Conservation (phyloP, 2,797 vertebrate genomes). For the Trichosurus vulpecula region DNA sequence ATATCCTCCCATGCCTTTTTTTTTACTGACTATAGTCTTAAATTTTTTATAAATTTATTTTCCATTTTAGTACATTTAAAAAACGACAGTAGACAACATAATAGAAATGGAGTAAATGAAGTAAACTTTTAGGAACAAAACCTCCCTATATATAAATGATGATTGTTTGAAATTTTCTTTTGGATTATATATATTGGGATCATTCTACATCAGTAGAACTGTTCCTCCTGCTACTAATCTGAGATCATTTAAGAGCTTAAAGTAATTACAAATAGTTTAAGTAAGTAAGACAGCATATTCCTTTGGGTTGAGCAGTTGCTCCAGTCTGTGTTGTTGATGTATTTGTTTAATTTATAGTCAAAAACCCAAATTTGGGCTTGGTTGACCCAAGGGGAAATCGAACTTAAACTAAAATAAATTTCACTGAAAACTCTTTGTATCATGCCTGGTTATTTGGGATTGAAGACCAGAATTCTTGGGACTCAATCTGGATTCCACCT, state of each 20-base stretch:
- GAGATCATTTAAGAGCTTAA: constrained; percentile 50
- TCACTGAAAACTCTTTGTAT: constrained; percentile 19
- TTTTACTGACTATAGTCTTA: background rate
- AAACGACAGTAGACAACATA: background rate
- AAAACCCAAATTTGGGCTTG: constrained; percentile 14
- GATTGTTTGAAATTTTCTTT: constrained; percentile 52
- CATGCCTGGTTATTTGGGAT: background rate
- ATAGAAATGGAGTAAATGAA: constrained; percentile 30
- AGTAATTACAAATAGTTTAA: constrained; percentile 58
- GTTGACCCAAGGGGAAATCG: constrained; percentile 27
- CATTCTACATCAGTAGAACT: constrained; percentile 49
- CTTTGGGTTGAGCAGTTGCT: constrained; percentile 53
- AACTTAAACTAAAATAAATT: background rate
- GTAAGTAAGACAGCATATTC: constrained; percentile 52
- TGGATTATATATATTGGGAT: background rate
- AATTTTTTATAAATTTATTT: constrained; percentile 38
- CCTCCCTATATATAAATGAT: background rate
- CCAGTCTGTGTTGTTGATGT: constrained; percentile 44
- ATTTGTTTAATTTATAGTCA: constrained; percentile 54
- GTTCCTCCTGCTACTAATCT: constrained; percentile 50
- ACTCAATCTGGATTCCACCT: background rate
- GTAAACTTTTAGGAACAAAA: constrained; percentile 34
- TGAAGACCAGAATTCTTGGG: background rate
- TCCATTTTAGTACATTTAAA: constrained; percentile 48
- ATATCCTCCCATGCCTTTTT: background rate